Percentiles rank a stretch among this genome's conserved stretches.
These are phyloP conservation scores for Mobula hypostoma DNA, from an alignment of 2,113 vertebrate species.

Conservation along the genomic window DNA sequence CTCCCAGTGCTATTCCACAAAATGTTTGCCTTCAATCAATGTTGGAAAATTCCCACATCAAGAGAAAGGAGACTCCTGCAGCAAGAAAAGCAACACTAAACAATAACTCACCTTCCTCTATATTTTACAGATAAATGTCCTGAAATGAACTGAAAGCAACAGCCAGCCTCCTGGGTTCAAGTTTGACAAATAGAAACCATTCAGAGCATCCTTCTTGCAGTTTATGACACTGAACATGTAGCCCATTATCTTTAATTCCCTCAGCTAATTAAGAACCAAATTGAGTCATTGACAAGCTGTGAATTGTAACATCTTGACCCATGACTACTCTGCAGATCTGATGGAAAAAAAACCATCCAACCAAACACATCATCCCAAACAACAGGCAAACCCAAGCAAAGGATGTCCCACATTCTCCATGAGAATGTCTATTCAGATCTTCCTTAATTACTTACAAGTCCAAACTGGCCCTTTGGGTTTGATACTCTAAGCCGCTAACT, in stretches of 20 bases:
- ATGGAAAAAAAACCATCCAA: constrained; percentile 8
- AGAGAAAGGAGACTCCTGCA: neutral
- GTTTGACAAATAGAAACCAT: constrained; percentile 29
- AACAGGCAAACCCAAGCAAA: neutral
- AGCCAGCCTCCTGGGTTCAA: neutral
- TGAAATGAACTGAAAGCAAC: constrained; percentile 17
- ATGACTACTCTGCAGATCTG: constrained; percentile 1
- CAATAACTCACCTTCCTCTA: neutral
- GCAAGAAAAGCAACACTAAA: neutral
- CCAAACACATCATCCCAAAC: constrained; percentile 13
- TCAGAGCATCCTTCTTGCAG: constrained; percentile 10
- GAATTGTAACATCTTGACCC: constrained; percentile 32
- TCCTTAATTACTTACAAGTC: constrained; percentile 32
- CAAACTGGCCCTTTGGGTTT: neutral
- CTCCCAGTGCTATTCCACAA: neutral
- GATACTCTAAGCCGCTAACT: neutral
- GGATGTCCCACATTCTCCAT: constrained; percentile 4
- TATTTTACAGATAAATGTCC: neutral
- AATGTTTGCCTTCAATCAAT: neutral
- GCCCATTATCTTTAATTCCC: constrained; percentile 36
- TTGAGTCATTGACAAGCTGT: constrained; percentile 38
- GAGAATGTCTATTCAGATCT: neutral
- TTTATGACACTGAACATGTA: constrained; percentile 37
- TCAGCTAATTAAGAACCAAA: constrained; percentile 33
- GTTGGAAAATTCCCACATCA: neutral